Evolutionary conservation across 1,140 invertebrate genomes (phyloP).

Genomic region (Drosophila arawakana): DNA sequence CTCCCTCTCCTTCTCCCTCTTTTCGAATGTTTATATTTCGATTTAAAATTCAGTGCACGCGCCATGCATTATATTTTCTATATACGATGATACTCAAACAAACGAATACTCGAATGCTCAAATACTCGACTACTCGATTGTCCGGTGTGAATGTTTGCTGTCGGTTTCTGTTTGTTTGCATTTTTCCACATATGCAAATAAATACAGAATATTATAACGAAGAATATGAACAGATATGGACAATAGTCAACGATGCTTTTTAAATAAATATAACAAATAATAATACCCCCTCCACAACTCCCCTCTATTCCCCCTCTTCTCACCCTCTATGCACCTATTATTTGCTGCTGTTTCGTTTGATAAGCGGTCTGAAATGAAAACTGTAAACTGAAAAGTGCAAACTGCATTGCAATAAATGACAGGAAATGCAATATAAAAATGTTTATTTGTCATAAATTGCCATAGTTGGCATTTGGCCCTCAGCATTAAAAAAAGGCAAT

Average conservation of each 20-base stretch:
- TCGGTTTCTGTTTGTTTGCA: constrained; percentile 58
- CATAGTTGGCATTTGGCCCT: constrained; percentile 48
- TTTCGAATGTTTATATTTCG: constrained; percentile 63
- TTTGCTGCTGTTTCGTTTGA: constrained; percentile 53
- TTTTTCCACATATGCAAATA: constrained; percentile 75
- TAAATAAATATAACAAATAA: constrained; percentile 65
- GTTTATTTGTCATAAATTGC: constrained; percentile 76
- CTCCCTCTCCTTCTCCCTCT: neutral
- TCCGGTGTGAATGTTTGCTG: constrained; percentile 21
- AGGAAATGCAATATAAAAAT: constrained; percentile 75
- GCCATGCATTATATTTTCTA: constrained; percentile 72
- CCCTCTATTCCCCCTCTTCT: neutral
- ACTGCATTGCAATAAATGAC: constrained; percentile 69
- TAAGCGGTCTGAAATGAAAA: constrained; percentile 54
- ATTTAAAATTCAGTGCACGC: constrained; percentile 78
- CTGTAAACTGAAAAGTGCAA: constrained; percentile 40
- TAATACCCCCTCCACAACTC: neutral
- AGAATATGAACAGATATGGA: constrained; percentile 18
- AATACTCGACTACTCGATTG: neutral
- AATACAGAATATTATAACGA: constrained; percentile 58
- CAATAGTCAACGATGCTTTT: constrained; percentile 41
- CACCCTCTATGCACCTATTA: constrained; percentile 7
- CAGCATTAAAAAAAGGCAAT: constrained; percentile 56
- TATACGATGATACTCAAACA: constrained; percentile 37
- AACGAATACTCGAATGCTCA: constrained; percentile 3